Percentiles rank a stretch among this genome's conserved stretches.
Conservation (phyloP, 1,140 invertebrate genomes). For the Drosophila sucinea region DNA sequence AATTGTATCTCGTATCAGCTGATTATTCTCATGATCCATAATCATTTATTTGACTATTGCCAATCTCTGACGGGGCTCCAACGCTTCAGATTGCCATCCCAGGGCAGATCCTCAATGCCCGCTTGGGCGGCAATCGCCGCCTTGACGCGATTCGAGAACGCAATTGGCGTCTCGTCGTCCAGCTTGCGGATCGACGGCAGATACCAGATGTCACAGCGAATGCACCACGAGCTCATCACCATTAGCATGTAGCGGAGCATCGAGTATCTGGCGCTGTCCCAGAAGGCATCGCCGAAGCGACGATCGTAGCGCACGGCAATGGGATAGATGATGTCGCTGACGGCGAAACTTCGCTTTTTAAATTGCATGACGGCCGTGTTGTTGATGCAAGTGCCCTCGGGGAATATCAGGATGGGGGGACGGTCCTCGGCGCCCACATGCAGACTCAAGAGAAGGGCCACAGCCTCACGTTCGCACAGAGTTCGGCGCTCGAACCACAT, state of each 20-base stretch:
- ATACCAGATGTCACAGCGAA: slow-evolving; percentile 60
- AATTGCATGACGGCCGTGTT: slow-evolving; percentile 72
- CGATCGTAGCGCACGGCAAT: slow-evolving; percentile 59
- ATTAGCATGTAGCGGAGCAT: slow-evolving; percentile 58
- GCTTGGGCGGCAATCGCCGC: slow-evolving; percentile 49
- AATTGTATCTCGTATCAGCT: too few relatives aligned
- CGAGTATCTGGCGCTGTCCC: slow-evolving; percentile 59
- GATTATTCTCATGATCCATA: too few relatives aligned
- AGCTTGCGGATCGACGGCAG: slow-evolving; percentile 30
- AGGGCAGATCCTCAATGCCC: slow-evolving; percentile 49
- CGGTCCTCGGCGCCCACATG: slow-evolving; percentile 24
- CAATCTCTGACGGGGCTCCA: slow-evolving; percentile 49
- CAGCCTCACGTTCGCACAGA: slow-evolving; percentile 40
- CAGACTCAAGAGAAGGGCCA: slow-evolving; percentile 24
- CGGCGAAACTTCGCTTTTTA: slow-evolving; percentile 62
- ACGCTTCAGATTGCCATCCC: slow-evolving; percentile 65
- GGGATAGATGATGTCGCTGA: slow-evolving; percentile 55
- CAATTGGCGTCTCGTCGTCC: slow-evolving; percentile 28
- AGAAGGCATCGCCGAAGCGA: slow-evolving; percentile 57
- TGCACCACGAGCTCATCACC: slow-evolving; percentile 60
- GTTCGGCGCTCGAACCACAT: slow-evolving; percentile 58
- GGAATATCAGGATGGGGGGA: slow-evolving; percentile 58
- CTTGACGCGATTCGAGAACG: slow-evolving; percentile 57
- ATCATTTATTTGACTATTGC: slow-evolving; percentile 21
- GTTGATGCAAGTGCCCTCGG: slow-evolving; percentile 67